These are phyloP conservation scores for Poicephalus gulielmi DNA, from an alignment of 2,113 vertebrate genomes.

Conservation along the genomic window DNA sequence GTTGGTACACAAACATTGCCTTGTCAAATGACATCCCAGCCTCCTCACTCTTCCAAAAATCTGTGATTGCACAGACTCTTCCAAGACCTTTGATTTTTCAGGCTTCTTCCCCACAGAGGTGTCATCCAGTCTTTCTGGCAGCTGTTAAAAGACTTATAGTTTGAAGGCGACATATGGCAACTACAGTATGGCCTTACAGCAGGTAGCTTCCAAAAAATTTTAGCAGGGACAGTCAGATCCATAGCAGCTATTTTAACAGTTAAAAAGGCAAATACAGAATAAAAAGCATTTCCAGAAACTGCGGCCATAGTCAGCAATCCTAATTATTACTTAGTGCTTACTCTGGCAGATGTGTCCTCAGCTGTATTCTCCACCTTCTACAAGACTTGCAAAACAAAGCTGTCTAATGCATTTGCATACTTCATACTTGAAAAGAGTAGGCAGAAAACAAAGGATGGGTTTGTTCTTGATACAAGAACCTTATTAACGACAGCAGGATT, in stretches of 20 bases:
- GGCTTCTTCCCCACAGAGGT: background rate
- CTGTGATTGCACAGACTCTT: background rate
- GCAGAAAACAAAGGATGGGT: background rate
- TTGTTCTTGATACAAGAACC: background rate
- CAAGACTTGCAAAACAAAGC: background rate
- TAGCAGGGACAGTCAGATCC: background rate
- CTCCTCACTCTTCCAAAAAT: background rate
- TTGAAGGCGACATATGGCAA: background rate
- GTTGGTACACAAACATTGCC: background rate
- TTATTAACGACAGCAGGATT: background rate
- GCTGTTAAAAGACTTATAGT: background rate
- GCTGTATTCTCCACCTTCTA: background rate
- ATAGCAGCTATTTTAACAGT: background rate
- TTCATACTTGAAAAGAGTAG: background rate
- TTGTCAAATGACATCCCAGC: background rate
- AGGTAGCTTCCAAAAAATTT: background rate
- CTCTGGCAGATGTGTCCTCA: background rate
- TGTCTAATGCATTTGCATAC: background rate
- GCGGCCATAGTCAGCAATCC: background rate
- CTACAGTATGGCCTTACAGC: background rate
- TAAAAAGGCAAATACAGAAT: background rate
- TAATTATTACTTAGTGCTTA: background rate
- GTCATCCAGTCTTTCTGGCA: background rate
- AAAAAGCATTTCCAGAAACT: slow-evolving; percentile 6
- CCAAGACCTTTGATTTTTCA: slow-evolving; percentile 1